Conservation (phyloP, 2,797 vertebrate species). For the Fistularia tabacaria region DNA sequence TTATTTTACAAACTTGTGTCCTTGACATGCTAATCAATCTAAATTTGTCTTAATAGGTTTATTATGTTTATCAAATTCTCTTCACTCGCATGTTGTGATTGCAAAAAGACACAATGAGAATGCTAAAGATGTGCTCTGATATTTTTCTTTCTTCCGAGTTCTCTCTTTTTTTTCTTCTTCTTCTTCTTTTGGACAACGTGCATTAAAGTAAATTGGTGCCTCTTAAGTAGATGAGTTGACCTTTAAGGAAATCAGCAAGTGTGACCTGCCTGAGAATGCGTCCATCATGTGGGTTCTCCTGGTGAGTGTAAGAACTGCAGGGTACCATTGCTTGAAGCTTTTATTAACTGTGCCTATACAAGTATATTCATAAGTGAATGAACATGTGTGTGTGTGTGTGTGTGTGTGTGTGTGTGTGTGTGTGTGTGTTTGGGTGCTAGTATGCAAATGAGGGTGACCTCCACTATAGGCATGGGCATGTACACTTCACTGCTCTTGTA, state of each 20-base stretch:
- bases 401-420: not conserved
- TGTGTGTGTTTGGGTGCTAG: not conserved
- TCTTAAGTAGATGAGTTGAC: slow-evolving; percentile 83
- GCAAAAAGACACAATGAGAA: slow-evolving; percentile 29
- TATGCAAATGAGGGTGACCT: not conserved
- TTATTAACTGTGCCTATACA: slow-evolving; percentile 53
- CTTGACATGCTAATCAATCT: slow-evolving; percentile 18
- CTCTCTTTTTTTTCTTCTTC: slow-evolving; percentile 28
- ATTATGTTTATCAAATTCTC: slow-evolving; percentile 27
- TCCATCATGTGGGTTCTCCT: slow-evolving; percentile 65
- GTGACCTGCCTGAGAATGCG: slow-evolving; percentile 78
- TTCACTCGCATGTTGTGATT: slow-evolving; percentile 26
- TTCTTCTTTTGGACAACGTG: slow-evolving; percentile 66
- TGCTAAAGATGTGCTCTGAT: slow-evolving; percentile 40
- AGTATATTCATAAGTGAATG: slow-evolving; percentile 26
- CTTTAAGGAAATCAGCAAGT: slow-evolving; percentile 82
- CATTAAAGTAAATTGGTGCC: slow-evolving; percentile 78
- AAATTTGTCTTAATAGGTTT: slow-evolving; percentile 32
- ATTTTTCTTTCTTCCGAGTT: slow-evolving; percentile 48
- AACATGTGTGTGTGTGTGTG: slow-evolving; percentile 20
- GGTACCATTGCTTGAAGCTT: slow-evolving; percentile 59
- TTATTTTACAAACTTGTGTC: slow-evolving; percentile 36
- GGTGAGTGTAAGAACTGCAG: slow-evolving; percentile 69
- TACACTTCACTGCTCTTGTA: too few species aligned
- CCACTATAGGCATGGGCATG: too few species aligned